phyloP scores from a whole-genome alignment of 1,140 invertebrate species.

The Drosophila pectinifera region DNA sequence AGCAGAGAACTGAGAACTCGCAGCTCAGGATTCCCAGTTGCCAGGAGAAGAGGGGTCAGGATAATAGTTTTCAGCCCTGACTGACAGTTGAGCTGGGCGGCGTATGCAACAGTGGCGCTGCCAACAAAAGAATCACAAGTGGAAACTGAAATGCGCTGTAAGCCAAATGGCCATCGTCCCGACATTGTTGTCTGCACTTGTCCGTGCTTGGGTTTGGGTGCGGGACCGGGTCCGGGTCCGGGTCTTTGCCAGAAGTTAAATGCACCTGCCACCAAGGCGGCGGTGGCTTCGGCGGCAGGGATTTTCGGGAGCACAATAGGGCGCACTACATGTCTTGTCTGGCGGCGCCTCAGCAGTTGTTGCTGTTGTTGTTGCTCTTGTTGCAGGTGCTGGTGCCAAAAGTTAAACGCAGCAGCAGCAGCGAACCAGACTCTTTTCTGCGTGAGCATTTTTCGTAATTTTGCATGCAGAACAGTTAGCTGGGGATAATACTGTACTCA shows the following conservation, averaged over 20 bases:
- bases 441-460: conserved; percentile 55
- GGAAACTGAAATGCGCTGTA: conserved; percentile 59
- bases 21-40: conserved; percentile 4
- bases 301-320: conserved; percentile 32
- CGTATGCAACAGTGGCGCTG: conserved; percentile 48
- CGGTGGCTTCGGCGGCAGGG: conserved; percentile 22
- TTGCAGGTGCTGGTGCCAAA: conserved; percentile 60
- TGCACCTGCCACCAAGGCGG: conserved; percentile 71
- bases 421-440: conserved; percentile 46
- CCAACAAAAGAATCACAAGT: conserved; percentile 63
- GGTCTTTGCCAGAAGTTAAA: conserved; percentile 76
- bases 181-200: conserved; percentile 67
- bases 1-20: no score
- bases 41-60: conserved; percentile 19
- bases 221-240: conserved; percentile 41
- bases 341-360: conserved; percentile 24
- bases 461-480: conserved; percentile 24
- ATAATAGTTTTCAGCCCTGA: conserved; percentile 41
- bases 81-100: conserved; percentile 5
- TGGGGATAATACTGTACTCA: conserved; percentile 5
- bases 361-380: conserved; percentile 9
- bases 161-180: conserved; percentile 61
- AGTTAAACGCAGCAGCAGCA: conserved; percentile 42
- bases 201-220: conserved; percentile 10
- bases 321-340: conserved; percentile 52